Conservation (phyloP, 2,797 vertebrate species). For the Hyperoplus immaculatus region DNA sequence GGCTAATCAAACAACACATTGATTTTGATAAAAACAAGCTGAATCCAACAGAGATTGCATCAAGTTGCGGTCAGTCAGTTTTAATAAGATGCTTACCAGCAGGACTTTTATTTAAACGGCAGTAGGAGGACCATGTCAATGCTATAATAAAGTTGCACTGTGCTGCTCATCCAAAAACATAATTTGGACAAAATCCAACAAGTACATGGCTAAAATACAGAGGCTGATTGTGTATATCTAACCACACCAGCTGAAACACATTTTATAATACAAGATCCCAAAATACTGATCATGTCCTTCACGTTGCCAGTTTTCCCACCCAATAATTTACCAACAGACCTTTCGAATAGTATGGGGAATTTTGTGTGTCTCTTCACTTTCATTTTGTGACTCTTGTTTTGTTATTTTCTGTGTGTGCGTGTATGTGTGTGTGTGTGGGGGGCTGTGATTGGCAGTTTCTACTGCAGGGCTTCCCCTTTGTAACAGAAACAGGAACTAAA, state of each 20-base stretch:
- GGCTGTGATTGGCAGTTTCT: neutral
- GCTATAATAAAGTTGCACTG: neutral
- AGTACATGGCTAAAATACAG: neutral
- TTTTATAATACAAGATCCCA: neutral
- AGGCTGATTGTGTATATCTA: no score
- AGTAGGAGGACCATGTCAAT: neutral
- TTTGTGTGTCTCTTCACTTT: conserved; percentile 3
- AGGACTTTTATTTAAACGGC: neutral
- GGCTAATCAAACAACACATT: neutral
- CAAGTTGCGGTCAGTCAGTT: neutral
- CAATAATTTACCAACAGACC: neutral
- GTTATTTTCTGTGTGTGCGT: neutral
- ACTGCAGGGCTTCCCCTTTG: conserved; percentile 22
- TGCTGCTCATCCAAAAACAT: neutral
- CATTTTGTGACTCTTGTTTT: neutral
- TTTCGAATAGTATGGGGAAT: neutral
- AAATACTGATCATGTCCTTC: neutral
- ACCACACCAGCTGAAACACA: neutral
- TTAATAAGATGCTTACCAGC: neutral
- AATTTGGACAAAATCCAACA: neutral
- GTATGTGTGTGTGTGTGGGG: no score
- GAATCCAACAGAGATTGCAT: neutral
- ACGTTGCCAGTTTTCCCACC: neutral
- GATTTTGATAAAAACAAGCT: neutral
- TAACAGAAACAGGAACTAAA: conserved; percentile 3